Evolutionary conservation across 2,113 vertebrate species (phyloP), one percentile per base, ranked within the genome.

Genomic region (Bettongia penicillata): DNA sequence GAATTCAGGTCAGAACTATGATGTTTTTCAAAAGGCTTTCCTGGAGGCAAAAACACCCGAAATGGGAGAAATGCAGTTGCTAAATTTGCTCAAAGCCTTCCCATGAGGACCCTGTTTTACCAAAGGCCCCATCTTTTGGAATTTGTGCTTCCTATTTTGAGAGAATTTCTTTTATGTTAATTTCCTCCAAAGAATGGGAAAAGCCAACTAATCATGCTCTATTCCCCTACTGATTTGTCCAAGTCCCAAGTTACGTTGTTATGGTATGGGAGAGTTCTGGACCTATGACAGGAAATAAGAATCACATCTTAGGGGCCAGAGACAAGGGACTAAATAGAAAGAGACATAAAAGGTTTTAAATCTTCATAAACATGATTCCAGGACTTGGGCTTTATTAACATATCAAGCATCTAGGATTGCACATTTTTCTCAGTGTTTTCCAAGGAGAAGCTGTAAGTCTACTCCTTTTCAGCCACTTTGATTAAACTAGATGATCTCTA

Each of bases 51-150:
- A 53, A 97, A 93, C 7, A 94, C 95, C 91, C 95, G 94, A 97
- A 96, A 92, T 96, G 90, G 19, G 92, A 92, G 90, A 97, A 96
- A 95, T 53, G n/a, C 49, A 93, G 26, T 84, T 96, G 89, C 94
- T 95, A 97, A 95, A 96, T 91, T 93, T 93, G 96, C 93, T 96
- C 37, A 57, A 92, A 92, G 51, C 43, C 50, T 96, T 95, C 90
- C 52, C 53, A 91, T 28, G 93, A 47, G 96, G 92, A 96, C 16
- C 19, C 84, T 0, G 1, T 61, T 95, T 93, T 96, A 26, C 28
- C 92, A 90, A 95, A 95, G 91, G 84, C 77, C 26, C 3, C 49
- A 92, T 43, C 37, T 77, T 77, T 93, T 93, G 47, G 90, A 91
- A 24, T 93, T 90, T 94, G 22, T 28, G 93, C 31, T 95, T 49